phyloP scores from a whole-genome alignment of 1,140 invertebrate species.

The Forficula auricularia region DNA sequence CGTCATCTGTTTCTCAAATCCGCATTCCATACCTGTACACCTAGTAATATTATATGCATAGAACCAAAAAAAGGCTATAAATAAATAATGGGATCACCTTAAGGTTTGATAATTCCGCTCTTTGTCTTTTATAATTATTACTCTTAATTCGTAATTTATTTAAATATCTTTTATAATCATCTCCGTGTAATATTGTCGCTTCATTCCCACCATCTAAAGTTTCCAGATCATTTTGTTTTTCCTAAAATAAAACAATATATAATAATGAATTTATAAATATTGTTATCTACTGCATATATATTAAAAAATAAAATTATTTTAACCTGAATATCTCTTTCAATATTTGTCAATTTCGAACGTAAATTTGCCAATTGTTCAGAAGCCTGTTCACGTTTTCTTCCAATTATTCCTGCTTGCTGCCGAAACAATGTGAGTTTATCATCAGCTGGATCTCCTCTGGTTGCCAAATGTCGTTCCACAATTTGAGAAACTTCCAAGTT shows the following conservation, averaged over 20 bases:
- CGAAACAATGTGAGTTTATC: slow-evolving; percentile 67
- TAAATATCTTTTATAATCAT: slow-evolving; percentile 70
- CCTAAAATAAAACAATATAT: slow-evolving; percentile 16
- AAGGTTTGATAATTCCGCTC: slow-evolving; percentile 48
- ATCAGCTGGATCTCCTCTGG: slow-evolving; percentile 29
- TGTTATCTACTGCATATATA: neutral
- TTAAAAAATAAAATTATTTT: slow-evolving; percentile 17
- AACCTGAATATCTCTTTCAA: slow-evolving; percentile 31
- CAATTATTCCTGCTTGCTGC: slow-evolving; percentile 64
- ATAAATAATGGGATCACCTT: too few species aligned
- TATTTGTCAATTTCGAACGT: slow-evolving; percentile 35
- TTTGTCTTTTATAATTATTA: slow-evolving; percentile 59
- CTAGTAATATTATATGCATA: too few species aligned
- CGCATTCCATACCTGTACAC: too few species aligned
- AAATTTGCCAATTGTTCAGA: slow-evolving; percentile 49
- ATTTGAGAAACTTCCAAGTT: slow-evolving; percentile 41
- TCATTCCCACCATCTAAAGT: slow-evolving; percentile 33
- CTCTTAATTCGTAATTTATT: slow-evolving; percentile 58
- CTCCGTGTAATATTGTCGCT: slow-evolving; percentile 48
- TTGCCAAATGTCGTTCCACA: slow-evolving; percentile 31
- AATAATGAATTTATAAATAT: too few species aligned
- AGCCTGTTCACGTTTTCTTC: slow-evolving; percentile 54
- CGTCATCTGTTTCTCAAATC: too few species aligned
- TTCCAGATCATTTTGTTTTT: slow-evolving; percentile 30
- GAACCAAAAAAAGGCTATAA: too few species aligned